Percentiles rank a stretch among this genome's conserved stretches.
Evolutionary conservation across 2,888 invertebrate species (phyloP).

Genomic region (Pogonocherus hispidulus): DNA sequence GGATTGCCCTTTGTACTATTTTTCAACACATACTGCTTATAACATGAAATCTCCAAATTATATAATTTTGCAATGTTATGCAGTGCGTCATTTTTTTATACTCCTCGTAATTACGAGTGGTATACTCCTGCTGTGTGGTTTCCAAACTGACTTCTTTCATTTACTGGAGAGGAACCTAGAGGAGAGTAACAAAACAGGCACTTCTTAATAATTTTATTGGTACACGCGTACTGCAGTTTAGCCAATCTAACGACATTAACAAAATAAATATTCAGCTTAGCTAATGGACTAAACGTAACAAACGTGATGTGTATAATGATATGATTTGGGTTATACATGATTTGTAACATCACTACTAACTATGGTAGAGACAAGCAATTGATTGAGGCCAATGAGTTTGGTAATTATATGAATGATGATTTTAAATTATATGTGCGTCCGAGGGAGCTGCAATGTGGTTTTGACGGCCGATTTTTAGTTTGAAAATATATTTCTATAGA

Average conservation of each 20-base stretch:
- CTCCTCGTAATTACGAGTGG: slow-evolving; percentile 1
- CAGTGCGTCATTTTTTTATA: too few species aligned
- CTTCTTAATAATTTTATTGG: slow-evolving; percentile 22
- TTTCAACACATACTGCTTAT: too few species aligned
- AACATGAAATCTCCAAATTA: too few species aligned
- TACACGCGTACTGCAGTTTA: slow-evolving; percentile 24
- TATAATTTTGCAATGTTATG: too few species aligned
- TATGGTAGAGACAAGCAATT: slow-evolving; percentile 26
- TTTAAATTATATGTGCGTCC: too few species aligned
- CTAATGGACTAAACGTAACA: slow-evolving; percentile 42
- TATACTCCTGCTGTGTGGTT: background rate
- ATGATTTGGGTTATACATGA: slow-evolving; percentile 41
- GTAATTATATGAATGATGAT: slow-evolving; percentile 14
- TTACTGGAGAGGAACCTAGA: background rate
- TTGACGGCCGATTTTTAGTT: background rate
- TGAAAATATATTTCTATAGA: too few species aligned
- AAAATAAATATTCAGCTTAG: slow-evolving; percentile 50
- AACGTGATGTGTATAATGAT: slow-evolving; percentile 52
- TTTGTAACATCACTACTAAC: slow-evolving; percentile 21
- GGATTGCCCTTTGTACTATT: too few species aligned
- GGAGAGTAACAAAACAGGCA: background rate
- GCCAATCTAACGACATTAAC: slow-evolving; percentile 47
- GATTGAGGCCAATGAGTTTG: slow-evolving; percentile 10
- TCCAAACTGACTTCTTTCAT: background rate
- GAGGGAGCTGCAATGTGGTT: background rate